Evolutionary conservation across 2,797 vertebrate genomes (phyloP), one percentile per base, ranked within the genome.

Genomic region (Bovichtus diacanthus): DNA sequence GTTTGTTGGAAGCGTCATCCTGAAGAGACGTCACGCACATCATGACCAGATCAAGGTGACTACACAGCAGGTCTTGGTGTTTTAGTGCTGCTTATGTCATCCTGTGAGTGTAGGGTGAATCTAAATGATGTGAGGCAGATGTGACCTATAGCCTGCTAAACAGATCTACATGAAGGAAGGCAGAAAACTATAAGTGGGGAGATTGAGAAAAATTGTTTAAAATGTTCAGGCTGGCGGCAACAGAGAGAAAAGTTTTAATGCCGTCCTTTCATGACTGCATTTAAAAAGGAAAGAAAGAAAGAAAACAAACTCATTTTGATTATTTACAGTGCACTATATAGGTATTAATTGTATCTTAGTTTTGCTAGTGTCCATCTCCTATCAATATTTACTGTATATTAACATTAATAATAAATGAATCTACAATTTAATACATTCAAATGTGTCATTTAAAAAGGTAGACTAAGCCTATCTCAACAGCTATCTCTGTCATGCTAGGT

Each of bases 21-120:
- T 18, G 68, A 53, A 44, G 12, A 47, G 31, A 25, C 1, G 0
- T 23, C 53, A 44, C 3, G 38, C 55, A 69, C 19, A 0, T 80
- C 44, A 38, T 13, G 5, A 27, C 39, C 21, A 34, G 29, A 43
- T 38, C 34, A 61, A 79, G 78, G 66, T 38, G 59, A 76, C 36
- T 41, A 62, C 64, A 27, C 46, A 54, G 41, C 31, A 47, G 12
- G 44, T 41, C 19, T 29, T 11, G 7, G 21, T 50, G 12, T 54
- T 74, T 76, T 38, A 59, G n/a, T 29, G 60, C 44, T 8, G 59
- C 47, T 70, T 43, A 50, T 19, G 12, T 62, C 63, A 43, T 19
- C 53, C 58, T 64, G 50, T n/a, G 3, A 21, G 8, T 2, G 39
- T 16, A 25, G 21, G 58, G 55, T 5, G 3, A 73, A 58, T 77